These are phyloP conservation scores for Oreochromis mossambicus DNA, from an alignment of 2,797 vertebrate species.

Conservation along the genomic window DNA sequence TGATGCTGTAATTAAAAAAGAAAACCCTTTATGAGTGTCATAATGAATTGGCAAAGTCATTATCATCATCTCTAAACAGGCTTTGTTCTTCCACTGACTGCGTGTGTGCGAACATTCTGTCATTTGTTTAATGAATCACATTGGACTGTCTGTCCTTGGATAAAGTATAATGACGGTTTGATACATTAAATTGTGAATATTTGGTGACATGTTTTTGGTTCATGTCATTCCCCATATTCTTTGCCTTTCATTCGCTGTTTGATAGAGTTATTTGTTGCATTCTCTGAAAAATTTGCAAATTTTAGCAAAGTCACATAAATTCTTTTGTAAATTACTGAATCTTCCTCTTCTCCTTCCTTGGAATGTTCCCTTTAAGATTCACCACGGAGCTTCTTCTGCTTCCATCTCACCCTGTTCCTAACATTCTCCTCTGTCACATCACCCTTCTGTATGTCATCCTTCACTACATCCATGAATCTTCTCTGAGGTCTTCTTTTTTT, in stretches of 20 bases:
- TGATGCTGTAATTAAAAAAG: constrained; percentile 64
- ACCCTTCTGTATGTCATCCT: neutral
- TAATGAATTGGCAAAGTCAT: constrained; percentile 56
- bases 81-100: constrained; percentile 36
- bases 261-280: neutral
- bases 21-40: constrained; percentile 61
- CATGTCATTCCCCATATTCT: neutral
- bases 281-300: neutral
- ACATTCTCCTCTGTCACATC: neutral
- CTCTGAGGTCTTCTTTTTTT: neutral
- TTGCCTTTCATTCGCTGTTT: neutral
- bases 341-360: neutral
- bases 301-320: neutral
- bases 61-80: constrained; percentile 34
- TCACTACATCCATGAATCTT: neutral
- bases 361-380: neutral
- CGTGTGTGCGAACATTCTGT: constrained; percentile 29
- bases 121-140: constrained; percentile 47
- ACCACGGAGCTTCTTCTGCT: neutral
- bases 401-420: neutral
- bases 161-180: constrained; percentile 29
- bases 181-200: constrained; percentile 32
- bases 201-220: constrained; percentile 34
- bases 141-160: constrained; percentile 30
- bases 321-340: neutral